Percentiles rank a stretch among this genome's conserved stretches.
phyloP scores from a whole-genome alignment of 2,113 vertebrate species.

The Elachura formosa region DNA sequence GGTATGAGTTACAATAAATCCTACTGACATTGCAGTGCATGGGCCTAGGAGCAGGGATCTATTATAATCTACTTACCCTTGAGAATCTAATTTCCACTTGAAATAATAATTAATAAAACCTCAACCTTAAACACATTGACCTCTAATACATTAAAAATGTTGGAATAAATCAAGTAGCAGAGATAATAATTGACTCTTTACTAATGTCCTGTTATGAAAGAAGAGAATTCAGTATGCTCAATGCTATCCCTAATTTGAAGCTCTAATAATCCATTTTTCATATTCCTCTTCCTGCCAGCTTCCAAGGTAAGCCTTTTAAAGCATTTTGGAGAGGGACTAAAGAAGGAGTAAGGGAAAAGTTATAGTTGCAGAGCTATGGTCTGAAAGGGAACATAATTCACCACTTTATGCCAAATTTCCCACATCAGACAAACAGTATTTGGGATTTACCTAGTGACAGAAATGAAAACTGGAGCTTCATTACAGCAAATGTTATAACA shows the following conservation, averaged over 20 bases:
- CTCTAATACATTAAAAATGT: background rate
- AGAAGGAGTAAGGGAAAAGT: background rate
- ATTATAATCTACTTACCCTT: slow-evolving; percentile 39
- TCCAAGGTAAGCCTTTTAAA: background rate
- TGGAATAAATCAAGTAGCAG: slow-evolving; percentile 39
- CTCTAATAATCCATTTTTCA: background rate
- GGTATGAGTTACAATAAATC: slow-evolving; percentile 2
- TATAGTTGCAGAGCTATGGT: background rate
- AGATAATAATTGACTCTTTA: slow-evolving; percentile 44
- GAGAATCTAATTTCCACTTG: slow-evolving; percentile 27
- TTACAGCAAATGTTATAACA: background rate
- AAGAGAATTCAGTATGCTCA: background rate
- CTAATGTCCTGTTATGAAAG: background rate
- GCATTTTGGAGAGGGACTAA: background rate
- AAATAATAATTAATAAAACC: slow-evolving; percentile 11
- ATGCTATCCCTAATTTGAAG: background rate
- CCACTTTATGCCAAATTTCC: background rate
- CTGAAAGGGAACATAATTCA: background rate
- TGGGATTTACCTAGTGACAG: background rate
- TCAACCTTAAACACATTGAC: background rate
- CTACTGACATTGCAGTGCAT: background rate
- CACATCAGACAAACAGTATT: background rate
- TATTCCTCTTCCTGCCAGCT: background rate
- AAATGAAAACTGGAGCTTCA: background rate
- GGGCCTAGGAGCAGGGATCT: background rate